phyloP scores from a whole-genome alignment of 2,797 vertebrate species.

The Monodelphis domestica region DNA sequence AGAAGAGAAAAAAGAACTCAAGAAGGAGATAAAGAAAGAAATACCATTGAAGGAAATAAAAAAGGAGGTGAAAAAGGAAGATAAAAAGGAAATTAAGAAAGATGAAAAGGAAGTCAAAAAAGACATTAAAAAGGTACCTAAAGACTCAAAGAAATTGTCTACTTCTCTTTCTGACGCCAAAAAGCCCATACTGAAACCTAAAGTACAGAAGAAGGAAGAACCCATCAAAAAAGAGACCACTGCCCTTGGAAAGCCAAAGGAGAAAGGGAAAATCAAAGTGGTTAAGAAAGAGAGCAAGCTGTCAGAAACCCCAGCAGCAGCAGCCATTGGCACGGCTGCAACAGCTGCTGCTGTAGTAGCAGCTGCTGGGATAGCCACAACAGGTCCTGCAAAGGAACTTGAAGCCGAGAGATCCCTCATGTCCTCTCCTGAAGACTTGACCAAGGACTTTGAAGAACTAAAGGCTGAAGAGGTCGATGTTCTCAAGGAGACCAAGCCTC shows the following conservation, averaged over 20 bases:
- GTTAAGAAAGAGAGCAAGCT: conserved; percentile 89
- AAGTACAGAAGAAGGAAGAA: conserved; percentile 91
- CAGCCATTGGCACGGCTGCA: conserved; percentile 61
- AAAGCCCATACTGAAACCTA: conserved; percentile 90
- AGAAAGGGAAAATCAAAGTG: conserved; percentile 91
- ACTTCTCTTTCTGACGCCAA: conserved; percentile 86
- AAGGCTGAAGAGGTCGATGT: conserved; percentile 90
- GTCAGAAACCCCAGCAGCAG: conserved; percentile 69
- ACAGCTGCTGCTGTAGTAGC: conserved; percentile 65
- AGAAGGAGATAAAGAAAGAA: conserved; percentile 91
- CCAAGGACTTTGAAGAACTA: conserved; percentile 96
- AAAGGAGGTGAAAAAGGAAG: conserved; percentile 91
- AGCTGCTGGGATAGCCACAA: conserved; percentile 65
- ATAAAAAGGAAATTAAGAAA: conserved; percentile 93
- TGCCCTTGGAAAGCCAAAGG: conserved; percentile 90
- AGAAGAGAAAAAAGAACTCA: conserved; percentile 90
- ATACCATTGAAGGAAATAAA: conserved; percentile 82
- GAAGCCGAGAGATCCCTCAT: conserved; percentile 92
- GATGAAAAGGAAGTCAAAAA: conserved; percentile 91
- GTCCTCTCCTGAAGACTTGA: conserved; percentile 98
- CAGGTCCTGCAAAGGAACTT: conserved; percentile 83
- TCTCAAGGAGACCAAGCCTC: conserved; percentile 84
- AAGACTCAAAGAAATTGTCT: conserved; percentile 91
- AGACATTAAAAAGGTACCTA: conserved; percentile 90
- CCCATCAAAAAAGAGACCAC: conserved; percentile 88